Evolutionary conservation across 2,888 invertebrate genomes (phyloP), one percentile per base, ranked within the genome.

Genomic region (Chamaedrilus cognettii): DNA sequence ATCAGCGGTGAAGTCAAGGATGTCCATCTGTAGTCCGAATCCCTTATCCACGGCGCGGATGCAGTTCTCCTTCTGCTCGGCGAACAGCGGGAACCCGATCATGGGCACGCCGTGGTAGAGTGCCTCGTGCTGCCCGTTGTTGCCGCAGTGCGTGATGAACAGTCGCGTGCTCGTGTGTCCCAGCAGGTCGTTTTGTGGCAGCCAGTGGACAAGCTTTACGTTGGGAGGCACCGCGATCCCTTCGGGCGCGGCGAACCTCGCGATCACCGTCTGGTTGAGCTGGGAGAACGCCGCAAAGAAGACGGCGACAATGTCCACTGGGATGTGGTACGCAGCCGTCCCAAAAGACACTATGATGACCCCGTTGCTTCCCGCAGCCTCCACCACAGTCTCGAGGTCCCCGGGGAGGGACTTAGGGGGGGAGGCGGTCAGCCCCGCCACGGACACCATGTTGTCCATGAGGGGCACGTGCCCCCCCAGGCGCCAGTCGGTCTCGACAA

Each of bases 321-420:
- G 76, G 0, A 73, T 2, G 5, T 63, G 23, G 5, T 52, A 31
- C 1, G 68, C 65, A 28, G 68, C 15, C 26, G 71, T 69, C 11
- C 77, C 77, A 60, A 77, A 77, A 1, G 75, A 70, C 30, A 74
- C 71, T 3, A 77, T 23, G 5, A 77, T 70, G 5, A 72, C 72
- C 2, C 76, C 77, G 11, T 72, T 23, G 7, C 5, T n/a, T 28
- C 50, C 66, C 1, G 74, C 69, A 1, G 56, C 60, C 34, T 72
- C 62, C 64, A 75, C 65, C 50, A 75, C 72, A 1, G 57, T 30
- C 34, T 70, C 49, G 19, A 75, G 52, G 7, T 72, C 66, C 2
- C 50, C 60, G 32, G 71, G 67, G 1, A 77, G 64, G 26, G 67
- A 65, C 19, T 69, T 67, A 0, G 72, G 59, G 7, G 70, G 62